Conservation (phyloP, 2,113 vertebrate genomes). For the Strix uralensis region DNA sequence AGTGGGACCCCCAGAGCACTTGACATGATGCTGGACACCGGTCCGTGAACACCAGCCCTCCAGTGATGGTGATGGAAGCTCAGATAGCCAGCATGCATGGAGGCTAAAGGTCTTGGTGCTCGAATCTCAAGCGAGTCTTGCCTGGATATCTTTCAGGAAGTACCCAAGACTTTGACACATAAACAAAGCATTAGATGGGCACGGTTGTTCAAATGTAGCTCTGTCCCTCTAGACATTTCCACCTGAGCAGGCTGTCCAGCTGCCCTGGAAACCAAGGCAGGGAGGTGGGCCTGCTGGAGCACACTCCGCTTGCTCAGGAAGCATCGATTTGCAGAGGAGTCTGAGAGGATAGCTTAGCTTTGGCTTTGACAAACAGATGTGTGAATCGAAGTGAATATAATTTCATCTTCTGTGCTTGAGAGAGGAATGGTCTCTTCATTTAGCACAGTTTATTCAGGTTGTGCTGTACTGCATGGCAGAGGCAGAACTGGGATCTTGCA, state of each 20-base stretch:
- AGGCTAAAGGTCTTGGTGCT: neutral
- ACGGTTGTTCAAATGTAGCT: neutral
- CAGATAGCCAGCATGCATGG: neutral
- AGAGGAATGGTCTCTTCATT: neutral
- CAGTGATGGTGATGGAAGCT: neutral
- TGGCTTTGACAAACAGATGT: neutral
- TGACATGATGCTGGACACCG: neutral
- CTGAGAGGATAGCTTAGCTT: neutral
- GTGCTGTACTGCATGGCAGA: neutral
- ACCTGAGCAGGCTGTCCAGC: neutral
- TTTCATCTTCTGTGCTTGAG: neutral
- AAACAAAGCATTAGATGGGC: neutral
- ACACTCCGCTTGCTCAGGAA: neutral
- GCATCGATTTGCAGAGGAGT: fast-evolving
- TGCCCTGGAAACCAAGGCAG: neutral
- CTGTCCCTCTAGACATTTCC: neutral
- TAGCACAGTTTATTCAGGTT: neutral
- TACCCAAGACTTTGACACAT: neutral
- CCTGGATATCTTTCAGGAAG: neutral
- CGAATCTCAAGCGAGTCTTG: neutral
- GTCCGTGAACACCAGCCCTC: neutral
- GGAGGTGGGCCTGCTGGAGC: neutral
- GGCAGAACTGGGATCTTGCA: neutral
- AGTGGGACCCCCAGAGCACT: neutral
- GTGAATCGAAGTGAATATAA: neutral